These are phyloP conservation scores for Drosophila watanabei DNA, from an alignment of 1,140 invertebrate genomes.

Conservation along the genomic window DNA sequence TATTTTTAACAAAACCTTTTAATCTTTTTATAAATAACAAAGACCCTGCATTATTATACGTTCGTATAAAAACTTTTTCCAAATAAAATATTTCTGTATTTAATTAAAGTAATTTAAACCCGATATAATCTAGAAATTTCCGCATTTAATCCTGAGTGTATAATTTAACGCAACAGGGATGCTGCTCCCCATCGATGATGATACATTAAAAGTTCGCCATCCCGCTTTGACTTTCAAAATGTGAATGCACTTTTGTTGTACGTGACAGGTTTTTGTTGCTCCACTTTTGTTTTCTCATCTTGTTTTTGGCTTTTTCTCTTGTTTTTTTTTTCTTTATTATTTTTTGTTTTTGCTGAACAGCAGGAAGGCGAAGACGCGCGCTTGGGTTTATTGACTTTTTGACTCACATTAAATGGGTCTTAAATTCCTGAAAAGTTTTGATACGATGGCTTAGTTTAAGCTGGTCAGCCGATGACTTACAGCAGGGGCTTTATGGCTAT, in stretches of 20 bases:
- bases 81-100: background rate
- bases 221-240: constrained; percentile 73
- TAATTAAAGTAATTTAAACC: background rate
- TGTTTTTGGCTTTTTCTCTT: constrained; percentile 18
- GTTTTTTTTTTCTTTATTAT: constrained; percentile 10
- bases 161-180: constrained; percentile 15
- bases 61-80: too few relatives aligned
- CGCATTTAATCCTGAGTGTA: background rate
- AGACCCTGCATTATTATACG: too few relatives aligned
- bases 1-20: too few relatives aligned
- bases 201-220: constrained; percentile 67
- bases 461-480: constrained; percentile 26
- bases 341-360: constrained; percentile 15
- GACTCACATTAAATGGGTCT: constrained; percentile 58
- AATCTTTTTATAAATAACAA: too few relatives aligned
- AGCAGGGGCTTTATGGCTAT: constrained; percentile 11
- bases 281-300: constrained; percentile 64
- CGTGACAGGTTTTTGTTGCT: constrained; percentile 75
- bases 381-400: constrained; percentile 65
- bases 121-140: background rate
- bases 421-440: constrained; percentile 48
- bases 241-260: constrained; percentile 79
- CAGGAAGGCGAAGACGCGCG: constrained; percentile 55
- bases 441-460: constrained; percentile 30
- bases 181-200: constrained; percentile 49